Percentiles rank a stretch among this genome's conserved stretches.
Evolutionary conservation across 2,888 invertebrate genomes (phyloP).

Genomic region (Mantis religiosa): DNA sequence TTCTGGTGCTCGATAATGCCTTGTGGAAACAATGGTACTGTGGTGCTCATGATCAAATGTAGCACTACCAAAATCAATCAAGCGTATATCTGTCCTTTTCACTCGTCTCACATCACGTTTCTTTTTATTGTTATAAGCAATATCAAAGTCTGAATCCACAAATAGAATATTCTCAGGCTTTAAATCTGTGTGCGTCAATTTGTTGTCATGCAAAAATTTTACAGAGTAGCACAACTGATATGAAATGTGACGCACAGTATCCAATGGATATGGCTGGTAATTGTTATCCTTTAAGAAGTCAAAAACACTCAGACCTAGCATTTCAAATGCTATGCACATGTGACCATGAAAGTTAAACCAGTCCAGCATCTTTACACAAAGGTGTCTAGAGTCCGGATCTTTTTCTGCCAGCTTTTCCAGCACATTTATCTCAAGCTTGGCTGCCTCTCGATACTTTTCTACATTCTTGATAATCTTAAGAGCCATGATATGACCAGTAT

Average conservation of each 20-base stretch:
- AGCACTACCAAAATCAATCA: conserved; percentile 99
- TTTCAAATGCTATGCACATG: conserved; percentile 97
- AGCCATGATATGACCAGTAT: conserved; percentile 90
- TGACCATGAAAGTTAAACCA: conserved; percentile 98
- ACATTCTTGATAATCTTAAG: conserved; percentile 99
- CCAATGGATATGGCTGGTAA: conserved; percentile 96
- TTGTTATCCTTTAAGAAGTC: conserved; percentile 98
- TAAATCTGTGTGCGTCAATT: conserved; percentile 97
- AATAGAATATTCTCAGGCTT: conserved; percentile 97
- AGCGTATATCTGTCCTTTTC: conserved; percentile 87
- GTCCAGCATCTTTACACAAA: conserved; percentile 95
- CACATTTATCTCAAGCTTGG: conserved; percentile 97
- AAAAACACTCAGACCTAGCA: conserved; percentile 95
- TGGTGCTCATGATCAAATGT: conserved; percentile 99
- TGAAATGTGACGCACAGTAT: conserved; percentile 95
- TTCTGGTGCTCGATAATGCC: conserved; percentile 98
- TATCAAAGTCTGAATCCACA: conserved; percentile 88
- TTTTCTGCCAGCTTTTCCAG: conserved; percentile 92
- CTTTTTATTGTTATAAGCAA: conserved; percentile 69
- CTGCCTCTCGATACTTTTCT: conserved; percentile 98
- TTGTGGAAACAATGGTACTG: conserved; percentile 97
- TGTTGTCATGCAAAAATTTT: conserved; percentile 95
- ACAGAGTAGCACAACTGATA: conserved; percentile 97
- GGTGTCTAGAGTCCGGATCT: conserved; percentile 89
- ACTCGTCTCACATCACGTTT: conserved; percentile 83